phyloP scores from a whole-genome alignment of 2,888 invertebrate species.

The Drosophila stalkeri region DNA sequence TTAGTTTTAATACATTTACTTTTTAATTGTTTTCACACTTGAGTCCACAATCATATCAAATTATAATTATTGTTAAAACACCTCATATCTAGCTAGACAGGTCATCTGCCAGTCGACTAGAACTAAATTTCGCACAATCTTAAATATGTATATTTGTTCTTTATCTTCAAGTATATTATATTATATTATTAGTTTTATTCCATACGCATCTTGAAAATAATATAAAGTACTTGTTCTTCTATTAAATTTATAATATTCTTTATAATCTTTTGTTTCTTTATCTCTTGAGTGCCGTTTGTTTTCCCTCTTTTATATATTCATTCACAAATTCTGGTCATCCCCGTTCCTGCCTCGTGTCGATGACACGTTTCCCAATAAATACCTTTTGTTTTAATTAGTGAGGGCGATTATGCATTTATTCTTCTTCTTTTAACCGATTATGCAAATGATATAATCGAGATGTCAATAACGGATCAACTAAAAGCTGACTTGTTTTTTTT shows the following conservation, averaged over 20 bases:
- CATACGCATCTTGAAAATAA: slow-evolving; percentile 3
- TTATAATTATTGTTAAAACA: not conserved
- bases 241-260: not conserved
- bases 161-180: slow-evolving; percentile 11
- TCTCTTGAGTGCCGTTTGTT: slow-evolving; percentile 6
- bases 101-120: not conserved
- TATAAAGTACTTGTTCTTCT: not conserved
- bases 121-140: not conserved
- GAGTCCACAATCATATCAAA: too few relatives aligned
- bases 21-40: not conserved
- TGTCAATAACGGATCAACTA: slow-evolving; percentile 32
- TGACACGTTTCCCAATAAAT: not conserved
- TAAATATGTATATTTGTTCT: not conserved
- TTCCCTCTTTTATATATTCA: not conserved
- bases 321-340: not conserved
- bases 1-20: not conserved
- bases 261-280: slow-evolving; percentile 5
- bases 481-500: slow-evolving; percentile 11
- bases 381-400: not conserved
- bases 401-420: not conserved
- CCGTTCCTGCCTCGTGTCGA: not conserved
- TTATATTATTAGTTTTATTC: slow-evolving; percentile 4
- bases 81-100: not conserved
- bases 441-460: slow-evolving; percentile 20
- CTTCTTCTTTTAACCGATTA: not conserved